Evolutionary conservation across 2,113 vertebrate genomes (phyloP).

Genomic region (Myotis brandtii): DNA sequence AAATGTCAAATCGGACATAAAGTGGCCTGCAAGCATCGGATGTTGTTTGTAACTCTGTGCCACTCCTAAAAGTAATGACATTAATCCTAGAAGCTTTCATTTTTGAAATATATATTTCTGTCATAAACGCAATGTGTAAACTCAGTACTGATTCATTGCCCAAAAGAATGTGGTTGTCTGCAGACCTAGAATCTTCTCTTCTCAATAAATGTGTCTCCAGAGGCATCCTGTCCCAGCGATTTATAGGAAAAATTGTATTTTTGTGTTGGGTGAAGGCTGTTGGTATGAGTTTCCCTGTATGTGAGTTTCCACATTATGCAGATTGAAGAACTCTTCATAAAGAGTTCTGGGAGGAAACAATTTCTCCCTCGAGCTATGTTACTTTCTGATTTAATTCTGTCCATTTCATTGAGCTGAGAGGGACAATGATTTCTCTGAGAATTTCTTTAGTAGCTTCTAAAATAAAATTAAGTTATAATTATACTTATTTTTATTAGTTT

Average conservation of each 20-base stretch:
- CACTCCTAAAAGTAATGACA: background rate
- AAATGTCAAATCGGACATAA: background rate
- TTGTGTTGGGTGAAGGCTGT: background rate
- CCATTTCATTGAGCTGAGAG: slow-evolving; percentile 49
- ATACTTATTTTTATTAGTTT: slow-evolving; percentile 28
- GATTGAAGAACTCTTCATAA: background rate
- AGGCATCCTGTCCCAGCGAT: background rate
- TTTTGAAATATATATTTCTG: background rate
- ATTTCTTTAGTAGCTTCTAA: slow-evolving; percentile 33
- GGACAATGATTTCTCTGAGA: background rate
- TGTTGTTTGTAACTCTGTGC: background rate
- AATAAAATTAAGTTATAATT: slow-evolving; percentile 40
- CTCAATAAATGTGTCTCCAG: background rate
- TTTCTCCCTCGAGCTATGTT: background rate
- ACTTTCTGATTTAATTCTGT: slow-evolving; percentile 13
- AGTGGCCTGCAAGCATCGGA: too few species aligned
- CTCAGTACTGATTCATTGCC: background rate
- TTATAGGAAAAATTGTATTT: background rate
- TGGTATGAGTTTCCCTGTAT: background rate
- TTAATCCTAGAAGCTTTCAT: background rate
- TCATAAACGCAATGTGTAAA: background rate
- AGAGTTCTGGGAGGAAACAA: background rate
- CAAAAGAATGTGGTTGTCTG: background rate
- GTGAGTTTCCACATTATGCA: background rate
- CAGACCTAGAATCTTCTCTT: background rate